phyloP scores from a whole-genome alignment of 2,888 invertebrate genomes.

The Dorcus parallelipipedus region DNA sequence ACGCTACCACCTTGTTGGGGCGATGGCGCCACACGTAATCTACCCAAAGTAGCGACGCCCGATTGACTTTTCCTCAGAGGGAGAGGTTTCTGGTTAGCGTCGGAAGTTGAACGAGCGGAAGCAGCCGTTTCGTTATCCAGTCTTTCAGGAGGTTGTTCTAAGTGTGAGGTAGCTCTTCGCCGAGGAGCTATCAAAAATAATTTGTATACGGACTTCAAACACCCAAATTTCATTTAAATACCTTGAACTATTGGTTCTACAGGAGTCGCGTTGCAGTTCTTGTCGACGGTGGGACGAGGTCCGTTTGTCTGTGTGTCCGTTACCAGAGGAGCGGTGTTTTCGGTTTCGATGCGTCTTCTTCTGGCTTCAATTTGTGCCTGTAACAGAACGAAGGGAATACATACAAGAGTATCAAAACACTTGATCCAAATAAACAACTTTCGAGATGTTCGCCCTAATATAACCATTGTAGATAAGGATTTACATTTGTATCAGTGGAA shows the following conservation, averaged over 20 bases:
- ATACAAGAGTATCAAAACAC: conserved; percentile 12
- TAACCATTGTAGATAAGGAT: too few relatives aligned
- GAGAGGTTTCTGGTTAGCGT: conserved; percentile 42
- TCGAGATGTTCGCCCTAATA: too few relatives aligned
- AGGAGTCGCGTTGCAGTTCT: conserved; percentile 67
- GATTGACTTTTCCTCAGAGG: conserved; percentile 47
- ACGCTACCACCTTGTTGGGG: conserved; percentile 40
- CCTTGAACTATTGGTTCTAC: conserved; percentile 42
- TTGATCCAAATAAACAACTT: conserved; percentile 3
- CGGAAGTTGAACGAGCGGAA: conserved; percentile 52
- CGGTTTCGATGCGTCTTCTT: conserved; percentile 59
- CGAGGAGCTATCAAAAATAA: conserved; percentile 35
- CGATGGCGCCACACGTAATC: conserved; percentile 61
- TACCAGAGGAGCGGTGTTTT: conserved; percentile 58
- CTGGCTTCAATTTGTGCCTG: conserved; percentile 54
- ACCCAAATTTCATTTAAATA: conserved; percentile 1
- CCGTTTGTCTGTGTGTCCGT: conserved; percentile 59
- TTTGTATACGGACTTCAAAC: neutral
- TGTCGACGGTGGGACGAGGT: conserved; percentile 53
- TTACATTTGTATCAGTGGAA: too few relatives aligned
- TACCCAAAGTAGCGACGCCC: conserved; percentile 68
- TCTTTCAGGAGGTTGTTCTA: conserved; percentile 46
- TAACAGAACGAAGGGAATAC: conserved; percentile 6
- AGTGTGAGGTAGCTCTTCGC: conserved; percentile 45
- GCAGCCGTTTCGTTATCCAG: conserved; percentile 69